Conservation (phyloP, 2,797 vertebrate species). For the Macropus fuliginosus region DNA sequence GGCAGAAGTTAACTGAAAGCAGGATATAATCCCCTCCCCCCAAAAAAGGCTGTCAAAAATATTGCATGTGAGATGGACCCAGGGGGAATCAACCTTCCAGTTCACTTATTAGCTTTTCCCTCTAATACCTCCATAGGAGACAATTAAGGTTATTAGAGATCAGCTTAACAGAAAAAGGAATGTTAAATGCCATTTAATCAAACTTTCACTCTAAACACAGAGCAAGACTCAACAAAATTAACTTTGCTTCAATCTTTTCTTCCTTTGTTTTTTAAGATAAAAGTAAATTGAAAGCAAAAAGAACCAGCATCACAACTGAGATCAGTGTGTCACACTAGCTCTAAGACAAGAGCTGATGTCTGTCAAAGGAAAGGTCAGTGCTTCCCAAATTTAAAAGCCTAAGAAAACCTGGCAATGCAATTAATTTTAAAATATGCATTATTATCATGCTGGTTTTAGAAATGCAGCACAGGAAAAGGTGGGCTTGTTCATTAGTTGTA, state of each 20-base stretch:
- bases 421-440: conserved; percentile 63
- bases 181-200: conserved; percentile 15
- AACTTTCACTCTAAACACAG: neutral
- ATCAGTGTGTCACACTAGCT: neutral
- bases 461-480: neutral
- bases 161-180: conserved; percentile 22
- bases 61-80: neutral
- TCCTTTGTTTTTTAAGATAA: conserved; percentile 16
- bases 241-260: conserved; percentile 42
- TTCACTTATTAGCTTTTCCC: conserved; percentile 34
- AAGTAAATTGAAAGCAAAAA: conserved; percentile 16
- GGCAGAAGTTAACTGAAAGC: conserved; percentile 17
- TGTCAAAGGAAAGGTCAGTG: conserved; percentile 35
- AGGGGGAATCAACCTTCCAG: neutral
- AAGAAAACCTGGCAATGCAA: conserved; percentile 66
- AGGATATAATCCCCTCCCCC: neutral
- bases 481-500: neutral
- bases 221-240: neutral
- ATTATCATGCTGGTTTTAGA: neutral
- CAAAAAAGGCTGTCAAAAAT: neutral
- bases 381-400: conserved; percentile 61
- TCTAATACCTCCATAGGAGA: neutral
- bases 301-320: accelerated
- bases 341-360: neutral
- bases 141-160: conserved; percentile 18